These are phyloP conservation scores for Caenorhabditis sinica DNA, from an alignment of 2,888 invertebrate genomes.

Conservation along the genomic window DNA sequence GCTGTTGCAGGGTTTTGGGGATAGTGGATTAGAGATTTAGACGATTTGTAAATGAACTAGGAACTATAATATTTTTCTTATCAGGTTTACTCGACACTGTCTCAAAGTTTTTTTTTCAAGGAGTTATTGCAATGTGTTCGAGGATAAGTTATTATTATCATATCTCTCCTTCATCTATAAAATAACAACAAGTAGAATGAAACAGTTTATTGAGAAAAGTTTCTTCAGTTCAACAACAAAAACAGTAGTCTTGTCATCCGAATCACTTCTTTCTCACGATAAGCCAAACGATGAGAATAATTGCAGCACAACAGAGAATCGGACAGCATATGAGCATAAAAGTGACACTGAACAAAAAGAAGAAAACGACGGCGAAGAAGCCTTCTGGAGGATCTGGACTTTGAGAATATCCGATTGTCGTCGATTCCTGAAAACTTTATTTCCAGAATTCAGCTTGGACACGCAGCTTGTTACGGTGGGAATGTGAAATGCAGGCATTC, in stretches of 20 bases:
- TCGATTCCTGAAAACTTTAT: background rate
- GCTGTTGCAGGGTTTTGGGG: too few species aligned
- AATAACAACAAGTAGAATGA: background rate
- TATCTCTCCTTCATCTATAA: too few species aligned
- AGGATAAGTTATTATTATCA: too few species aligned
- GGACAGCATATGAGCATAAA: constrained; percentile 5
- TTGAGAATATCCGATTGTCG: background rate
- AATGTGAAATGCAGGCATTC: background rate
- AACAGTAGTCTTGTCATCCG: background rate
- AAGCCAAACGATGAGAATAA: constrained; percentile 15
- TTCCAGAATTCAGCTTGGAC: background rate
- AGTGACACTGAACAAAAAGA: constrained; percentile 4
- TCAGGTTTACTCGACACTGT: too few species aligned
- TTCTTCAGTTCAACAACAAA: constrained; percentile 1
- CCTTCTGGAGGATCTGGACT: constrained; percentile 5
- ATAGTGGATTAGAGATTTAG: too few species aligned
- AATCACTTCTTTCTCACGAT: background rate
- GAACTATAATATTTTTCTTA: too few species aligned
- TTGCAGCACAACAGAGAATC: background rate
- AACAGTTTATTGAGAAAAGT: background rate
- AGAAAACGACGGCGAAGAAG: background rate
- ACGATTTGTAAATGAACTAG: too few species aligned
- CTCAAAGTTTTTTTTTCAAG: too few species aligned
- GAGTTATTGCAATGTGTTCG: too few species aligned
- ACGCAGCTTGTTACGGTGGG: background rate